Conservation (phyloP, 1,140 invertebrate species). For the Dolichoris vasculosae region DNA sequence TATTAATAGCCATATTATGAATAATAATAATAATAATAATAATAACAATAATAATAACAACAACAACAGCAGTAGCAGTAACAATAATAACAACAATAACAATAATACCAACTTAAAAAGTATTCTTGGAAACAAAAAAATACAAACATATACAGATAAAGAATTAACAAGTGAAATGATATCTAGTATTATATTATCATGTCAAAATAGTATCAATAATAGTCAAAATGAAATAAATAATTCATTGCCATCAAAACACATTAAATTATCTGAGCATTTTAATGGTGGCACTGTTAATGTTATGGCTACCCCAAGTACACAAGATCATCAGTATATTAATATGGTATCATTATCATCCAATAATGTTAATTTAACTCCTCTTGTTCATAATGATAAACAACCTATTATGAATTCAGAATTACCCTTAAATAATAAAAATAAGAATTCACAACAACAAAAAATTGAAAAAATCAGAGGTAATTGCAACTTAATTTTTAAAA, state of each 20-base stretch:
- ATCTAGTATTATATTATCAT: constrained; percentile 45
- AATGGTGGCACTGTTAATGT: constrained; percentile 48
- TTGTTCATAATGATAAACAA: background rate
- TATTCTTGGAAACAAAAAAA: constrained; percentile 31
- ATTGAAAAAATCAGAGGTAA: constrained; percentile 3
- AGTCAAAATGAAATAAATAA: constrained; percentile 23
- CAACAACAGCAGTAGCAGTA: background rate
- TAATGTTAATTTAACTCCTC: background rate
- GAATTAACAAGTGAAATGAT: constrained; percentile 50
- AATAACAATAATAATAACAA: background rate
- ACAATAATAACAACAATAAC: background rate
- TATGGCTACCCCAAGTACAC: background rate
- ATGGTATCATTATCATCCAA: constrained; percentile 11
- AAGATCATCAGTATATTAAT: constrained; percentile 8
- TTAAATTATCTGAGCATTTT: constrained; percentile 47
- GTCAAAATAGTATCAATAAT: constrained; percentile 38
- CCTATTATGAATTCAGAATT: background rate
- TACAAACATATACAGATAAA: background rate
- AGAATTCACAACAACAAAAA: background rate
- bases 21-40: constrained; percentile 1
- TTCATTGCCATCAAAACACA: constrained; percentile 37
- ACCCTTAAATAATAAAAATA: background rate
- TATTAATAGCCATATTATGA: background rate
- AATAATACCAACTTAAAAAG: constrained; percentile 30
- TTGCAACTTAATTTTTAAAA: background rate